These are phyloP conservation scores for Myotis myotis DNA, from an alignment of 2,797 vertebrate species.

Conservation along the genomic window DNA sequence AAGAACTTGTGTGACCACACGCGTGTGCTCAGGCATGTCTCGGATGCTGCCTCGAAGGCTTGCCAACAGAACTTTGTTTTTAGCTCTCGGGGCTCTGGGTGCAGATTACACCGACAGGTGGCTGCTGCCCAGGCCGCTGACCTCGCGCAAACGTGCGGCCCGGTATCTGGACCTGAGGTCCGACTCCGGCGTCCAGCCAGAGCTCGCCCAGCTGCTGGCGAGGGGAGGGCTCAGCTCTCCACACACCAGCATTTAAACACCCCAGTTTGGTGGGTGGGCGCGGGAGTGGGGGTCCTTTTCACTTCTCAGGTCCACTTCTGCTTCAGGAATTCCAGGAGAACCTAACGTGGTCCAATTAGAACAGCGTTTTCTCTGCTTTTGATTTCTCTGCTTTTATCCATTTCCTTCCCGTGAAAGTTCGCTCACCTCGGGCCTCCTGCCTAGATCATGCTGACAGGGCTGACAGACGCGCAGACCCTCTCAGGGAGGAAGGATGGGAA, in stretches of 20 bases:
- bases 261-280: fast-evolving
- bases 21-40: not conserved
- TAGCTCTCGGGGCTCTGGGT: not conserved
- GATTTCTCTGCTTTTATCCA: not conserved
- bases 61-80: not conserved
- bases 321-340: not conserved
- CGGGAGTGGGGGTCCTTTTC: not conserved
- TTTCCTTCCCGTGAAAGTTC: not conserved
- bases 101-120: not conserved
- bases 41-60: not conserved
- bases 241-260: no score
- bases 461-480: not conserved
- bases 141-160: not conserved
- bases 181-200: not conserved
- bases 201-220: not conserved
- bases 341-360: not conserved
- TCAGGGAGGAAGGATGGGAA: not conserved
- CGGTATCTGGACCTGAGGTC: not conserved
- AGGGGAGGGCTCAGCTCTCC: not conserved
- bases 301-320: not conserved
- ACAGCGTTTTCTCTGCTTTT: not conserved
- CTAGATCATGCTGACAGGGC: no score
- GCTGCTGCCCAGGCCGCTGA: not conserved
- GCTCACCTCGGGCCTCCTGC: not conserved
- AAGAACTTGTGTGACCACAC: not conserved